Base-by-base conservation (phyloP, 2,113 vertebrate genomes). In the Clinocottus analis region DNA sequence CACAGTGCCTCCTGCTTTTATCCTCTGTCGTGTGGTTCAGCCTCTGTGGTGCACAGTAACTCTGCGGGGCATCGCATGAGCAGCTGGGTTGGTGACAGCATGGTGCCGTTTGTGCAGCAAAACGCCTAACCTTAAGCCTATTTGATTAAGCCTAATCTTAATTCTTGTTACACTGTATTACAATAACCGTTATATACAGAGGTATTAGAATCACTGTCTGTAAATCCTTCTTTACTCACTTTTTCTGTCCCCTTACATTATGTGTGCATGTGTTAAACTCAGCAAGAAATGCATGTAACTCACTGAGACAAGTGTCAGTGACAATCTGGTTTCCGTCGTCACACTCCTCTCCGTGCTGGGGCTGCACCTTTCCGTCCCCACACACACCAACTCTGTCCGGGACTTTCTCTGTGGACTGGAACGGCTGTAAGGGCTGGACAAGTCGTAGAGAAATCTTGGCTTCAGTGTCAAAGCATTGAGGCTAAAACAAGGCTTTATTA, bases 281-380 rank as follows among this genome's bases (percentile, higher is more conserved):
- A 60, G 29, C 37, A 35, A 49, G 8, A 60, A 51, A 39, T 8
- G 45, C 21, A n/a, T 37, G 1, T 45, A 6, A 96, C 96, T 96
- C 89, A 98, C 97, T 91, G 80, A 98, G 95, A 63, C 97, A 98
- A 83, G 91, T 85, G 19, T 98, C 97, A 0, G 96, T 95, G 75
- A 93, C 91, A 1, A 96, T 81, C 0, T 88, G 79, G 31, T 98
- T 98, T 56, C 97, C 97, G 0, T 98, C 97, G 0, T 98, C 97
- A 45, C 97, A 98, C 89, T 98, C 96, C 66, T 98, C 97, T 49
- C 95, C 96, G 0, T 92, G 90, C 72, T 91, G 88, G 0, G 93
- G 84, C 93, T 98, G 97, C 39, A 97, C 87, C 33, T 96, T 89
- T 21, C 97, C 96, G 0, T 98, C 97, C 19, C 97, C 97, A 6